Percentiles rank a stretch among this genome's conserved stretches.
These are phyloP conservation scores for Sylvilagus bachmani DNA, from an alignment of 2,113 vertebrate species.

Conservation along the genomic window DNA sequence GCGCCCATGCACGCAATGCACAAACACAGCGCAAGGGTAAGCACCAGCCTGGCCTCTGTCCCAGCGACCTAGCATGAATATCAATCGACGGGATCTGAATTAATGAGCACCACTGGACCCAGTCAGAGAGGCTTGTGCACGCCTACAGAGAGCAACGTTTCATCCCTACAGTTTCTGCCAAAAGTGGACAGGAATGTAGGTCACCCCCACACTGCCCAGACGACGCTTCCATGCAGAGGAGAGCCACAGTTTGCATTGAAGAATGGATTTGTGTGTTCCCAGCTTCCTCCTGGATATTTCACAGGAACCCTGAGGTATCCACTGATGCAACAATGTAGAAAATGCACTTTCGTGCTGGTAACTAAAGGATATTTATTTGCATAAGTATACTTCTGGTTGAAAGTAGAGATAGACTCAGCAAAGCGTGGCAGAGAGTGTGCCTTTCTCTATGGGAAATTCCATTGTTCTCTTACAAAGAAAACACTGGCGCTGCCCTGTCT, in stretches of 20 bases:
- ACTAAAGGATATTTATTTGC: neutral
- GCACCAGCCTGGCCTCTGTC: slow-evolving; percentile 34
- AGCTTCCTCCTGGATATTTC: too few species aligned
- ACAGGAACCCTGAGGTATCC: neutral
- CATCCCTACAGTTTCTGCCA: slow-evolving; percentile 43
- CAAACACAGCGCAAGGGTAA: neutral
- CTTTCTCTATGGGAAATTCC: neutral
- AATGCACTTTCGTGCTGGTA: neutral
- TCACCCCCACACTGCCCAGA: slow-evolving; percentile 29
- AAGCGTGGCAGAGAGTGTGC: neutral
- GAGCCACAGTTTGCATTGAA: neutral
- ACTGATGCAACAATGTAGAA: neutral
- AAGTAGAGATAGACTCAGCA: neutral
- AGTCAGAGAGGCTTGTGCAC: neutral
- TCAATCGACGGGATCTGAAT: neutral
- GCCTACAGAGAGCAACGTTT: slow-evolving; percentile 49
- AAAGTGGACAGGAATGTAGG: slow-evolving; percentile 32
- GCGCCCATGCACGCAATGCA: neutral
- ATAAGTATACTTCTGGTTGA: neutral
- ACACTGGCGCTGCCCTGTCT: neutral
- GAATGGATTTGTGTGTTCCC: neutral
- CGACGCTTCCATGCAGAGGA: neutral
- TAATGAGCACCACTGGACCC: neutral
- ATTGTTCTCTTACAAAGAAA: neutral
- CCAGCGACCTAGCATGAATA: neutral